Evolutionary conservation across 2,113 vertebrate species (phyloP), one percentile per base, ranked within the genome.

Genomic region (Urocolius indicus): DNA sequence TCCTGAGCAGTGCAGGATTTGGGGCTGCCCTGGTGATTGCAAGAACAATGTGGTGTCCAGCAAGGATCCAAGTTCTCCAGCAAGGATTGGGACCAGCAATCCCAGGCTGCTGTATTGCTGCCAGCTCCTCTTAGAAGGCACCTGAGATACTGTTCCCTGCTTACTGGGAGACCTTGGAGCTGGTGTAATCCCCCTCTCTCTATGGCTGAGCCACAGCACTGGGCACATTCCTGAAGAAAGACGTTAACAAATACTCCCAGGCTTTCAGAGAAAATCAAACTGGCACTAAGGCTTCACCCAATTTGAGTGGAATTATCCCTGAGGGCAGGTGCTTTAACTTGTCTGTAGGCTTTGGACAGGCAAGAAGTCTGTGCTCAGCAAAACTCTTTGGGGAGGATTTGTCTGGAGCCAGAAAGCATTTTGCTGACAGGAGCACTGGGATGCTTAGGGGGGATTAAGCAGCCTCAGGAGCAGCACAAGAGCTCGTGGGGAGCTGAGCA

Each of bases 381-480:
- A 67, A 97, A 97, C 87, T 84, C 93, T 76, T 85, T 75, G 95
- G 82, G 82, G 82, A 95, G 95, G 93, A 97, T 97, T 96, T 97
- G 95, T 94, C 73, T 58, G 92, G 84, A 94, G 89, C 38, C 84
- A 86, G 89, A 93, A 93, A 96, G 76, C 41, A 0, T 95, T 97
- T 89, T 91, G 96, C 96, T 97, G 96, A 97, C 34, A 0, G 93
- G 92, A 92, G 94, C 73, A 7, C 61, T 34, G 79, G 75, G 92
- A 54, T 90, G 90, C 94, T 97, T 95, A 95, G 69, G 16, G 59
- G 58, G 94, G 96, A 97, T 97, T 97, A 97, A 97, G 88, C 75
- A 10, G 76, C 74, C 30, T 48, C 2, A 3, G 84, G 74, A 89
- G 86, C 17, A 1, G 24, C 0, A 0, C 19, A n/a, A 45, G 43